Evolutionary conservation across 37 sponge, comb jelly and placozoan genomes (phyloP).

Genomic region (Bolinopsis microptera): DNA sequence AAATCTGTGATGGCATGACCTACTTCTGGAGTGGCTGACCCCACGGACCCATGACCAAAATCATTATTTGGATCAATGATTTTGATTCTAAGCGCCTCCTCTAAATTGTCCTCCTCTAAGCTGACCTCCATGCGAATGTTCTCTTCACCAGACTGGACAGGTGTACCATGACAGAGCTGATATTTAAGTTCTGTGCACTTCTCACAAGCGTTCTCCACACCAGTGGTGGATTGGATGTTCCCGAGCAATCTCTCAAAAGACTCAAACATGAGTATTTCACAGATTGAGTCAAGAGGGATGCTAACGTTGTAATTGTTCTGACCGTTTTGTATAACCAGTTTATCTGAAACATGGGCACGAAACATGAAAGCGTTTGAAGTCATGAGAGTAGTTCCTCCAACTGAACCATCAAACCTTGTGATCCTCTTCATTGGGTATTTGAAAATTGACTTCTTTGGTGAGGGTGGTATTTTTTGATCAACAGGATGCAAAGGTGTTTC

Average conservation of each 20-base stretch:
- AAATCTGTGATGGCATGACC: neutral
- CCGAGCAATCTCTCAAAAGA: conserved; percentile 33
- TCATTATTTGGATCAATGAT: neutral
- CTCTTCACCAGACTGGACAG: neutral
- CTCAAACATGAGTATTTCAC: conserved; percentile 26
- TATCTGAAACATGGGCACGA: conserved; percentile 49
- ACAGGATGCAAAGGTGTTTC: neutral
- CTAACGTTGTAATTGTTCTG: conserved; percentile 37
- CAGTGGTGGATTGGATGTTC: conserved; percentile 29
- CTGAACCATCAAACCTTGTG: conserved; percentile 63
- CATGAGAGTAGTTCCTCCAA: conserved; percentile 31
- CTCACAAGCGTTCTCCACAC: neutral
- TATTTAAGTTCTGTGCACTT: conserved; percentile 15
- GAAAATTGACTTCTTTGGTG: neutral
- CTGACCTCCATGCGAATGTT: neutral
- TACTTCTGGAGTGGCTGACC: neutral
- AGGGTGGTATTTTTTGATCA: neutral
- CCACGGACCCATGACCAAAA: neutral
- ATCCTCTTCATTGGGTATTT: conserved; percentile 56
- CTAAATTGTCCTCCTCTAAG: neutral
- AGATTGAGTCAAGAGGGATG: conserved; percentile 53
- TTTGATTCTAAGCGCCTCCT: neutral
- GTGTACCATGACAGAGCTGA: neutral
- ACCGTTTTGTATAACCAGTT: conserved; percentile 52
- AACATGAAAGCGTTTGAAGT: conserved; percentile 63